Evolutionary conservation across 2,113 vertebrate genomes (phyloP).

Genomic region (Perognathus longimembris): DNA sequence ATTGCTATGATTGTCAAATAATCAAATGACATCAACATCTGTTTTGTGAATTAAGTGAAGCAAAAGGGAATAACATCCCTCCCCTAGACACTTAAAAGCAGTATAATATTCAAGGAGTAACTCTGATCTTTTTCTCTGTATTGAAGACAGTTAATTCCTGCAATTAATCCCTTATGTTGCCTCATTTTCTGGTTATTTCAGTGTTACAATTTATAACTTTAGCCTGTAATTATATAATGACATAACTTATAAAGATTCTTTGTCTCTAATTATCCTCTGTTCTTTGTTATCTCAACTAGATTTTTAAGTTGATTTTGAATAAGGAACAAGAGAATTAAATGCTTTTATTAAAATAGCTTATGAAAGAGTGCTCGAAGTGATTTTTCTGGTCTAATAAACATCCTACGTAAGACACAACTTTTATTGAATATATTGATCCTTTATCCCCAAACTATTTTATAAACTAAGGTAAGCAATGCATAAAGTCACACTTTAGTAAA

Average conservation of each 20-base stretch:
- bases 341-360: constrained; percentile 51
- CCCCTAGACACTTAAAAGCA: background rate
- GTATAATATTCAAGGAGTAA: background rate
- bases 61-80: background rate
- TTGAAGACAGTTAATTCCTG: background rate
- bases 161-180: background rate
- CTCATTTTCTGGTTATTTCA: constrained; percentile 43
- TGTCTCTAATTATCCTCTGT: background rate
- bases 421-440: background rate
- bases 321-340: background rate
- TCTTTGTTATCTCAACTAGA: background rate
- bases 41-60: constrained; percentile 26
- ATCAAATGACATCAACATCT: background rate
- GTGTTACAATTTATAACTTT: constrained; percentile 39
- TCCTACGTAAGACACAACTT: background rate
- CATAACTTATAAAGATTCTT: background rate
- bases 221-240: background rate
- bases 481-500: background rate
- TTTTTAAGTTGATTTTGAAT: constrained; percentile 47
- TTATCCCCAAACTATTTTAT: constrained; percentile 18
- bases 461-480: background rate
- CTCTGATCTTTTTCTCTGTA: constrained; percentile 7
- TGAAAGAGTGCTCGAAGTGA: constrained; percentile 27
- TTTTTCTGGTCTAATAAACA: constrained; percentile 43
- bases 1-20: background rate